Base-by-base conservation (phyloP, 2,113 vertebrate genomes). In the Oostethus manadensis region DNA sequence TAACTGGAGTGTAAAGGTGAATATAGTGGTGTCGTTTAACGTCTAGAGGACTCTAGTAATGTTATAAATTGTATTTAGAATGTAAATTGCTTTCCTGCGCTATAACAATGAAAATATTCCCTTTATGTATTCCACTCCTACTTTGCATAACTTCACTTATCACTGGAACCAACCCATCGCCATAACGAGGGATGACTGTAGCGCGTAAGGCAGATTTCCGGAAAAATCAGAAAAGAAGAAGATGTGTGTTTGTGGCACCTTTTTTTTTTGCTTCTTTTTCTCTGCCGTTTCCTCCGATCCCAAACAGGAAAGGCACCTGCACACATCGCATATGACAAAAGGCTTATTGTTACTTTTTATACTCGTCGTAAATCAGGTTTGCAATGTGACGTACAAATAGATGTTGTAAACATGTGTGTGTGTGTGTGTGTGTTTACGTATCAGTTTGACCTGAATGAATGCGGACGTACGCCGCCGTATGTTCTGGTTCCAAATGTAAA, bases 401-500 rank as follows among this genome's bases (percentile, higher is more conserved):
- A 73, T 76, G 78, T 56, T 87, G 83, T 88, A 88, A 88, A 89
- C 85, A 81, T 80, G 82, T 85, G 85, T 68, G 86, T 65, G 22
- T 66, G 44, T 69, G 60, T 62, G 62, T 35, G 43, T 79, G 69
- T 66, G 60, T 62, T 60, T 35, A 38, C 78, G 69, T 81, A 87
- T 84, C 88, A 86, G 80, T 79, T 70, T 21, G 76, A 88, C 88
- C 88, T 89, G 87, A 88, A 88, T 89, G 87, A 84, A 86, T 74
- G 76, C 87, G 84, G 86, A 86, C 83, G 84, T 79, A 87, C 85
- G 79, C 81, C 64, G 62, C 70, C 76, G 83, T 80, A 81, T 81
- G 86, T 88, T 85, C 89, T 87, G 83, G 86, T 87, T 84, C 74
- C 84, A 81, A 81, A 87, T 87, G 88, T 90, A 90, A 90, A 90